Evolutionary conservation across 2,888 invertebrate species (phyloP), one percentile per base, ranked within the genome.

Genomic region (Serrognathus titanus): DNA sequence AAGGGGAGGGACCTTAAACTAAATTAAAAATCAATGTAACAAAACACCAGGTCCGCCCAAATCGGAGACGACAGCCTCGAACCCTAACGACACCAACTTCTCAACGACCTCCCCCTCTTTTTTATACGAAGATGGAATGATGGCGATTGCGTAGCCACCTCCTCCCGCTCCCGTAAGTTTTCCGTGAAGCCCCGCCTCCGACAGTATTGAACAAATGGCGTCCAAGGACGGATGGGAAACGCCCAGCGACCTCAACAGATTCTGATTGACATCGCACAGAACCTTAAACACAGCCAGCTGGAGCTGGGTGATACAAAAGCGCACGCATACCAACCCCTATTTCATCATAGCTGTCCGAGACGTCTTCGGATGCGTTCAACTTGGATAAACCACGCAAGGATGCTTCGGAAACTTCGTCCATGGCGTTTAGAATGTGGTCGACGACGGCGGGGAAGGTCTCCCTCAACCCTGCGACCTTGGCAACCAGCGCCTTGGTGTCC

Each of bases 101-200:
- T 39, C 39, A 39, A 39, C 11, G 46, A 77, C 72, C 13, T 83
- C 73, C 2, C 69, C 70, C 2, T 70, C 63, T 1, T 79, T 51
- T 2, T 53, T 16, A 41, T 57, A 47, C 54, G 72, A 59, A 1
- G 77, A 76, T 1, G 84, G 82, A 52, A 92, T 72, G 10, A 92
- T 73, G 63, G 89, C 79, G 64, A 86, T 85, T 1, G 87, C 89
- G 72, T 86, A 94, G 69, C 99, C 99, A 11, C 99, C 99, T 3
- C 97, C 98, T 3, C 99, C 99, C 3, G 97, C 98, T 9, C 99
- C 99, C 0, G 99, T 99, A 53, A 99, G 81, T 77, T 99, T 99
- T 57, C 90, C 89, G 58, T 87, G 85, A 53, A 96, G 85, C 0
- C 85, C 86, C 66, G 85, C 80, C 47, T 80, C 80, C 20, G 79